Evolutionary conservation across 2,113 vertebrate species (phyloP).

Genomic region (Hucho hucho): DNA sequence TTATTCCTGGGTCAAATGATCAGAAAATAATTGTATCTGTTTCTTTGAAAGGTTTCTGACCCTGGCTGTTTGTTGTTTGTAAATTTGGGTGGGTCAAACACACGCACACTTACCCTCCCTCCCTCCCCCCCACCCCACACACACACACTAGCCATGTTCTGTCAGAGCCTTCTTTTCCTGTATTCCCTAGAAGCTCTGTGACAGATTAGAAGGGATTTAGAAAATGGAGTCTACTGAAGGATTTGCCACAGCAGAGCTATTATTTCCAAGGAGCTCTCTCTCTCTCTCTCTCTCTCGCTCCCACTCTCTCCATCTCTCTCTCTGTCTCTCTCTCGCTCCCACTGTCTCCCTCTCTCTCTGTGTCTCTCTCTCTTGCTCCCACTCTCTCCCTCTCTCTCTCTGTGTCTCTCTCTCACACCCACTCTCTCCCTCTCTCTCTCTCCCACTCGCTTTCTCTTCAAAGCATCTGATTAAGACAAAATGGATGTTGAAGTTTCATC

Average conservation of each 20-base stretch:
- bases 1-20: neutral
- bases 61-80: too few relatives aligned
- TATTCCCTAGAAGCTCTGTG: neutral
- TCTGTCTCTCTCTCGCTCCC: neutral
- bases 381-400: neutral
- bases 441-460: neutral
- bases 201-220: slow-evolving; percentile 7
- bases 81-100: neutral
- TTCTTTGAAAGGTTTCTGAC: too few relatives aligned
- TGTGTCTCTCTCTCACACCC: too few relatives aligned
- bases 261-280: neutral
- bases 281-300: neutral
- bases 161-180: neutral
- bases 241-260: neutral
- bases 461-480: slow-evolving; percentile 6
- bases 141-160: too few relatives aligned
- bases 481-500: neutral
- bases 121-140: too few relatives aligned
- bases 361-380: too few relatives aligned
- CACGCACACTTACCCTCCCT: neutral
- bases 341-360: rapidly evolving
- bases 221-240: neutral
- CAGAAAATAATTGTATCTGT: too few relatives aligned
- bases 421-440: too few relatives aligned
- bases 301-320: neutral